A percentile compares a stretch with the other conserved stretches of the same genome.
These are phyloP conservation scores for Channa argus DNA, from an alignment of 2,113 vertebrate genomes.

Conservation along the genomic window DNA sequence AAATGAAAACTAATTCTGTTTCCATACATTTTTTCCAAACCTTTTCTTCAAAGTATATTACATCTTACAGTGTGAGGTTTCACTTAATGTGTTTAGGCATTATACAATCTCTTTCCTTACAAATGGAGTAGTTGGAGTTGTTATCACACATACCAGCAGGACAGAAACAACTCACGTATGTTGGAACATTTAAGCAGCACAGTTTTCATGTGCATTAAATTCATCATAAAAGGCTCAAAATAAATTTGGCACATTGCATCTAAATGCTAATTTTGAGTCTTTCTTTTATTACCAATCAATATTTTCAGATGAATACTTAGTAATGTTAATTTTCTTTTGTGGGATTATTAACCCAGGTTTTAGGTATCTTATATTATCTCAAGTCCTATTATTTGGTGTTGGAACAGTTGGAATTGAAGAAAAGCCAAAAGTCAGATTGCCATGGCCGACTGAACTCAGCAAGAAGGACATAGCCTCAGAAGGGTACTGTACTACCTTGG, in stretches of 20 bases:
- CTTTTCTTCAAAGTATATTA: neutral
- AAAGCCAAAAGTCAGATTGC: conserved; percentile 9
- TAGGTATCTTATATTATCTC: neutral
- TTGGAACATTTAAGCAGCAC: neutral
- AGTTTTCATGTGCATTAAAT: neutral
- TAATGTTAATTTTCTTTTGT: neutral
- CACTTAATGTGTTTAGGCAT: neutral
- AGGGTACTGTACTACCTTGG: neutral
- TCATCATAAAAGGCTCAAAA: neutral
- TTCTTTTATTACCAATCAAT: too few relatives aligned
- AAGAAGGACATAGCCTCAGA: neutral
- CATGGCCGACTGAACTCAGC: conserved; percentile 8
- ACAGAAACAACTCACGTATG: neutral
- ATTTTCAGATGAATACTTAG: too few relatives aligned
- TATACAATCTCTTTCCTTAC: neutral
- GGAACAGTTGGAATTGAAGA: neutral
- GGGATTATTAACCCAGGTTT: conserved; percentile 22
- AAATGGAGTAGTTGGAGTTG: neutral
- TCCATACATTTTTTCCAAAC: neutral
- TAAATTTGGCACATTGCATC: neutral
- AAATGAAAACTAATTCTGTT: conserved; percentile 28
- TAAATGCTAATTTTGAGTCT: too few relatives aligned
- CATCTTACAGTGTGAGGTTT: neutral
- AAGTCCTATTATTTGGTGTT: conserved; percentile 13
- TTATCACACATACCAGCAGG: too few relatives aligned